Base-by-base conservation (phyloP, 2,113 vertebrate species). In the Otocyon megalotis region DNA sequence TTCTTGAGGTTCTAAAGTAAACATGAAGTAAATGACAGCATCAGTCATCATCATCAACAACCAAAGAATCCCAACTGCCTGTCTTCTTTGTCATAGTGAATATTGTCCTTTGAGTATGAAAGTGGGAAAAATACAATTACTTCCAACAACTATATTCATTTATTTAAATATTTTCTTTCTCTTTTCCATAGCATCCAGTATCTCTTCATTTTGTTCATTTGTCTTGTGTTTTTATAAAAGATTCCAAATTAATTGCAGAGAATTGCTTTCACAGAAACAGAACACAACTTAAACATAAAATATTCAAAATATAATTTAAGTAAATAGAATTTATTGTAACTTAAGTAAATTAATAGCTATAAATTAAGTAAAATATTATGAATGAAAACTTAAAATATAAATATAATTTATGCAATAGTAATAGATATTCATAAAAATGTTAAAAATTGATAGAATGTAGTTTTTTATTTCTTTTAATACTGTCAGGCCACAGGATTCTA, bases 151-250 rank as follows among this genome's bases (percentile, higher is more conserved):
- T n/a, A 1, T 58, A 69, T 85, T 76, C n/a, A 63, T 83, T 88
- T 88, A 60, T 88, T 94, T 6, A 88, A 72, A 83, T 86, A 1
- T 60, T 94, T 95, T 53, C 35, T 95, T 96, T 96, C 32, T 83
- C 26, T 86, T 74, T 93, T 89, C 19, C 5, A 22, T 28, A 24
- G 35, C 11, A 69, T 19, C 8, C 8, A 82, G 58, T 74, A 88
- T 76, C 37, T 56, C 82, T 32, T 82, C 22, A 30, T 54, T 76
- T 50, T 37, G 67, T 84, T 81, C 16, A 20, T 77, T 83, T 87
- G 50, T 74, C 6, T 32, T 85, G 24, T 95, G 17, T 87, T 91
- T 94, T 95, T 14, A 11, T 30, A 26, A 32, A 88, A 71, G 54
- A 80, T 90, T 22, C 81, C 13, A 96, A 91, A 72, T 96, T 89